phyloP scores from a whole-genome alignment of 2,888 invertebrate genomes.

The Dastarcus helophoroides region DNA sequence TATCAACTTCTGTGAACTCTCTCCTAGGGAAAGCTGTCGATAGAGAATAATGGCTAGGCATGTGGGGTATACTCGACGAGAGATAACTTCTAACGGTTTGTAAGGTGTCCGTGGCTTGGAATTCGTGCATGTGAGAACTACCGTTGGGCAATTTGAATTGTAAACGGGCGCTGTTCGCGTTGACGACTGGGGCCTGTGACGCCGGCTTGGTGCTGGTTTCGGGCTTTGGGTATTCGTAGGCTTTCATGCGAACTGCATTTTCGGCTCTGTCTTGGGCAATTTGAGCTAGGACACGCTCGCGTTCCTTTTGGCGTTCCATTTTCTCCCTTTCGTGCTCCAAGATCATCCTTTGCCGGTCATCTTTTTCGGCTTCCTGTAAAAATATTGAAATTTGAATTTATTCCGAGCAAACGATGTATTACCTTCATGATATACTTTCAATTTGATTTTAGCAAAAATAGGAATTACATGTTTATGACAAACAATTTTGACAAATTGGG shows the following conservation, averaged over 20 bases:
- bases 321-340: constrained; percentile 68
- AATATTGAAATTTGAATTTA: too few species aligned
- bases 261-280: constrained; percentile 78
- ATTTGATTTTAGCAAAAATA: too few species aligned
- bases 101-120: constrained; percentile 55
- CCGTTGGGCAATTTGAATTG: constrained; percentile 85
- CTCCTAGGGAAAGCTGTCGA: constrained; percentile 69
- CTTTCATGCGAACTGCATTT: constrained; percentile 40
- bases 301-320: constrained; percentile 59
- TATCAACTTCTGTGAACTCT: constrained; percentile 48
- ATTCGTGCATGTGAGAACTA: constrained; percentile 58
- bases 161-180: constrained; percentile 50
- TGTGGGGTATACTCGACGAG: too few species aligned
- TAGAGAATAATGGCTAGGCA: constrained; percentile 60
- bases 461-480: too few species aligned
- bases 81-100: constrained; percentile 39
- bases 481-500: too few species aligned
- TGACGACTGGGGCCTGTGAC: constrained; percentile 10
- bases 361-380: too few species aligned
- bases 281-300: constrained; percentile 68
- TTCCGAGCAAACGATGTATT: too few species aligned
- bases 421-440: too few species aligned
- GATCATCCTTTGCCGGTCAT: constrained; percentile 58
- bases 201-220: constrained; percentile 10
- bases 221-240: constrained; percentile 6